Base-by-base conservation (phyloP, 2,888 invertebrate species). In the Apomyelois bistriatella region DNA sequence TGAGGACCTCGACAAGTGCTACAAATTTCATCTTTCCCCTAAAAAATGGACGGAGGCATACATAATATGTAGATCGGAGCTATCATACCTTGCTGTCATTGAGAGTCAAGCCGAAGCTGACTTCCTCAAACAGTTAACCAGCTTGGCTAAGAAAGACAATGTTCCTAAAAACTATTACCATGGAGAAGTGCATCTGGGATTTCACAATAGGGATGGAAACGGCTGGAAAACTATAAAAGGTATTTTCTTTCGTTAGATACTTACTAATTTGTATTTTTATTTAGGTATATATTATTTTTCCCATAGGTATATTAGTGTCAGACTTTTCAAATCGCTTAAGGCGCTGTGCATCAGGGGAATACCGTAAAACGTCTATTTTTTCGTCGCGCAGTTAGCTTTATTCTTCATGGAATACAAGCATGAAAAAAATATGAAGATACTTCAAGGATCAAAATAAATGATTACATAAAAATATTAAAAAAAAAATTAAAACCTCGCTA, bases 1-100 rank as follows among this genome's bases (percentile, higher is more conserved):
- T 42, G 63, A 64, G 6, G 53, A 50, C 0, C 49, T 68, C 2
- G 76, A 75, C 1, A 73, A 69, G 58, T 87, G 84, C 59, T 86
- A 85, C 65, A 86, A 85, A 56, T 76, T 84, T 53, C 85, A 86
- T 53, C 53, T 74, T 13, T 62, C 59, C 0, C 81, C 82, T 0
- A 64, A 60, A 56, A 81, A 66, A 42, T 88, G 87, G 86, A 66
- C 66, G 0, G 80, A 83, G 0, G 86, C 86, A 0, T 71, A 72
- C 32, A 62, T 65, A 0, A 59, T 69, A 1, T 88, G 88, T 58
- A 66, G 64, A 16, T 70, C 73, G 0, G 86, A 86, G 53, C 74
- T 75, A 49, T 81, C 81, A 0, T 76, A 80, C 55, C 57, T 85
- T 15, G 80, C 82, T 4, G 65, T 85, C 10, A 71, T 82, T 32